These are phyloP conservation scores for Calameuta filiformis DNA, from an alignment of 2,888 invertebrate genomes.

Conservation along the genomic window DNA sequence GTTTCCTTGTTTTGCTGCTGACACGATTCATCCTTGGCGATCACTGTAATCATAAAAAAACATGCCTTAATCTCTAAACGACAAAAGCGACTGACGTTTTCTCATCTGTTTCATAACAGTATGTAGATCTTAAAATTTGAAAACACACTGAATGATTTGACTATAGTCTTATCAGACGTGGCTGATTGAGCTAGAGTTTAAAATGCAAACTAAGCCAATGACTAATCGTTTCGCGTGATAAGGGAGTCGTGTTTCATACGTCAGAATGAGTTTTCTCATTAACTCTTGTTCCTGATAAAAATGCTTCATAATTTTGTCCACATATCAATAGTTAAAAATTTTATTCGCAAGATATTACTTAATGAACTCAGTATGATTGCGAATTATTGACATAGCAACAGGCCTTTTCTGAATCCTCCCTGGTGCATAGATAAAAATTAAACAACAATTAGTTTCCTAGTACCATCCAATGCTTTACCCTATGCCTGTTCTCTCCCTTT, in stretches of 20 bases:
- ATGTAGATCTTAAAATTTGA: background rate
- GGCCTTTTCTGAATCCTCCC: background rate
- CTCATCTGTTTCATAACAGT: background rate
- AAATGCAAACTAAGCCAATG: background rate
- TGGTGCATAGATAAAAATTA: background rate
- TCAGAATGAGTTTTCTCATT: background rate
- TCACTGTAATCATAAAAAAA: conserved; percentile 20
- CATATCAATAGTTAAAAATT: background rate
- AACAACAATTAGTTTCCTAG: background rate
- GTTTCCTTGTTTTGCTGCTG: conserved; percentile 42
- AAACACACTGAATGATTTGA: background rate
- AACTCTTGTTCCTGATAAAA: background rate
- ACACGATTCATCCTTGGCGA: conserved; percentile 40
- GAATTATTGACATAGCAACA: too few relatives aligned
- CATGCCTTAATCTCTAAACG: background rate
- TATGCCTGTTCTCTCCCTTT: background rate
- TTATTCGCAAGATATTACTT: background rate
- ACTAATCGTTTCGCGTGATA: background rate
- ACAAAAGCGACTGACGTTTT: background rate
- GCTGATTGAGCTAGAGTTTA: background rate
- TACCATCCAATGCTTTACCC: background rate
- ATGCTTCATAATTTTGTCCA: conserved; percentile 8
- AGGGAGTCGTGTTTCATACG: background rate
- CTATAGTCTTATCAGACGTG: background rate
- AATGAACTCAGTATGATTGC: background rate